phyloP scores from a whole-genome alignment of 1,140 invertebrate genomes.

The Neotoxoptera formosana region DNA sequence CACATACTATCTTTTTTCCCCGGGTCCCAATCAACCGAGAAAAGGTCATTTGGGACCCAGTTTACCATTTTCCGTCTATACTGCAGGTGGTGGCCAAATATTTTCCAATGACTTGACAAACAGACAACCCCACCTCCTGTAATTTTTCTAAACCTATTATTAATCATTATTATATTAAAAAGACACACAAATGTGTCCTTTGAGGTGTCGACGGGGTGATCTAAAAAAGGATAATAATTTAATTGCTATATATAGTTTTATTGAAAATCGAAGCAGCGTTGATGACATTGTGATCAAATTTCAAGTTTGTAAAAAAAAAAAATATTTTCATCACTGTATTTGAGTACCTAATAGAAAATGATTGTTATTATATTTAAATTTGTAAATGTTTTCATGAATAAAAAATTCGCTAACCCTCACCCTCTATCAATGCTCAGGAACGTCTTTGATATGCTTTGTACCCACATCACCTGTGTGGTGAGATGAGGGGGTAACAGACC shows the following conservation, averaged over 20 bases:
- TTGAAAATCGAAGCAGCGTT: not conserved
- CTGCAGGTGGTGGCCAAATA: too few relatives aligned
- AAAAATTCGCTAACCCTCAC: too few relatives aligned
- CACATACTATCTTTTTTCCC: too few relatives aligned
- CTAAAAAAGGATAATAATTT: not conserved
- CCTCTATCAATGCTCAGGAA: not conserved
- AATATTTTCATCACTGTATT: not conserved
- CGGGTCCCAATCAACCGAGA: too few relatives aligned
- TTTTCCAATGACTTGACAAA: not conserved
- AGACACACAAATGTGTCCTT: not conserved
- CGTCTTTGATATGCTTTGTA: not conserved
- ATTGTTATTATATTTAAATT: not conserved
- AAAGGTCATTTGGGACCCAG: too few relatives aligned
- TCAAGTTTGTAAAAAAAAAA: not conserved
- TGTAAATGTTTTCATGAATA: too few relatives aligned
- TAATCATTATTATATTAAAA: not conserved
- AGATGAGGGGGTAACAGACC: not conserved
- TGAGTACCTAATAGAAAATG: not conserved
- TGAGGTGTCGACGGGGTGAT: not conserved
- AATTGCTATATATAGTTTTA: not conserved
- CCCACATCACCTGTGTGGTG: not conserved
- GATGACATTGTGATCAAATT: not conserved
- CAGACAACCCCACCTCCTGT: too few relatives aligned
- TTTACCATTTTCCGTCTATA: too few relatives aligned
- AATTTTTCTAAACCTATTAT: not conserved